Base-by-base conservation (phyloP, 2,113 vertebrate species). In the Indicator indicator region DNA sequence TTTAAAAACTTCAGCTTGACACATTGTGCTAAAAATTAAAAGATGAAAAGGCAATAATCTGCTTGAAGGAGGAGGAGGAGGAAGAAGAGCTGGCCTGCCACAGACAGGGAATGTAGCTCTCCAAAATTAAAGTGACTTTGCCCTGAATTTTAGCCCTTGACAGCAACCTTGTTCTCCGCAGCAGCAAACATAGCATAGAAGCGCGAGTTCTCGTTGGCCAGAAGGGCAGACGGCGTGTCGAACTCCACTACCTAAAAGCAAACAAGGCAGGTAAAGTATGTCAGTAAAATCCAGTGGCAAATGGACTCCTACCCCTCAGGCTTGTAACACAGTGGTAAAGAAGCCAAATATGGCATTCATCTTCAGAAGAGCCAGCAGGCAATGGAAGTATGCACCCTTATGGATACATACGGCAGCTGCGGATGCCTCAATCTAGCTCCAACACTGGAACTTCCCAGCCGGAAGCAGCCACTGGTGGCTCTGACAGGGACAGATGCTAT, bases 151-250 rank as follows among this genome's bases (percentile, higher is more conserved):
- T 95, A 99, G 97, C 99, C 99, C 98, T 99, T 98, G 83, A 99
- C 98, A 24, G 99, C 98, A 60, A 99, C 95, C 98, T 99, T 99
- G 98, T 99, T 99, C 90, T 99, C 99, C 1, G 98, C 98, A 89
- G 99, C 98, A 90, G 98, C 98, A 82, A 99, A 98, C 99, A 99
- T 99, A 97, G 98, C 98, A 82, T 97, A 98, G 97, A 99, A 99
- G 97, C 98, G 98, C 4, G 99, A 99, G 94, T 98, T 99, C 97
- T 99, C 98, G 6, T 99, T 98, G 91, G 98, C 98, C 95, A 99
- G 98, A 89, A 99, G 98, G 87, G 97, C 98, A 32, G 98, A 96
- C 0, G 99, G 99, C 16, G 98, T 98, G 97, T 99, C 99, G 4
- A 99, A 99, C 97, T 99, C 99, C 98, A 99, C 96, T 95, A 99